A percentile compares a stretch with the other conserved stretches of the same genome.
Conservation (phyloP, 2,797 vertebrate genomes). For the Limnodromus scolopaceus region DNA sequence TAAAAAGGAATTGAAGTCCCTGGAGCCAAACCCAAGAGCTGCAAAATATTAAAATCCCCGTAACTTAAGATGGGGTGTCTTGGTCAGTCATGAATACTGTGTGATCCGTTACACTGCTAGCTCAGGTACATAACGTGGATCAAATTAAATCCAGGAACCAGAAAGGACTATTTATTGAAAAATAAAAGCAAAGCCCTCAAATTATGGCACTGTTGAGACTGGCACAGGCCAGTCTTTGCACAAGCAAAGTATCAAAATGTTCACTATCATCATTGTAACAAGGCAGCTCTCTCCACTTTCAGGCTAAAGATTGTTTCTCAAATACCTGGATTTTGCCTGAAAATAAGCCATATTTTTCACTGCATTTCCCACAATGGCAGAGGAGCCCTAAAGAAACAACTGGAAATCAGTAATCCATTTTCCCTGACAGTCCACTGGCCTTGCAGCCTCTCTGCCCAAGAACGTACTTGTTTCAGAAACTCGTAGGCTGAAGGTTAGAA, state of each 20-base stretch:
- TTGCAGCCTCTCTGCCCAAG: not conserved
- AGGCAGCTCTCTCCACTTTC: not conserved
- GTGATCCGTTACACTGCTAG: not conserved
- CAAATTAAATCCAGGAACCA: not conserved
- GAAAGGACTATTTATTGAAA: not conserved
- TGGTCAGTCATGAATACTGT: not conserved
- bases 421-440: not conserved
- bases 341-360: not conserved
- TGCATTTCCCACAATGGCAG: not conserved
- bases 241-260: not conserved
- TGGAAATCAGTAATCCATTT: not conserved
- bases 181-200: not conserved
- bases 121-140: fast-evolving
- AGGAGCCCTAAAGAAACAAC: not conserved
- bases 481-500: not conserved
- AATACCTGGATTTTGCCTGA: not conserved
- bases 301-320: not conserved
- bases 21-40: not conserved
- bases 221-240: fast-evolving
- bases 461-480: not conserved
- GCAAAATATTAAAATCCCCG: not conserved
- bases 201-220: not conserved
- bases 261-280: not conserved
- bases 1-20: not conserved
- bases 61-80: fast-evolving